phyloP scores from a whole-genome alignment of 2,113 vertebrate genomes.

The Pavo muticus region DNA sequence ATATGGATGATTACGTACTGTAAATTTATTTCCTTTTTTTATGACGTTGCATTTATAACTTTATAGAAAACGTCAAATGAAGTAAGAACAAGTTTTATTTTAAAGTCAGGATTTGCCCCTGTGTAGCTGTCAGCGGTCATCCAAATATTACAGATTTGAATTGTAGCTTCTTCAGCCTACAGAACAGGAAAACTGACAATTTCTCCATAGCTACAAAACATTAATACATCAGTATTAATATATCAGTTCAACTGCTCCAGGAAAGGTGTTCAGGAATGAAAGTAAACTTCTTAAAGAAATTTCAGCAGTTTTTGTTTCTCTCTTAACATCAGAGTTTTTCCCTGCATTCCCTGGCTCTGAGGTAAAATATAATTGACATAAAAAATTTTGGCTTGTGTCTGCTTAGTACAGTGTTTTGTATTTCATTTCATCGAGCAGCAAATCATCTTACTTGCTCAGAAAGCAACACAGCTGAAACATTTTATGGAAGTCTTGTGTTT shows the following conservation, averaged over 20 bases:
- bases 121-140: background rate
- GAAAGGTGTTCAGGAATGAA: background rate
- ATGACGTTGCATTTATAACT: background rate
- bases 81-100: background rate
- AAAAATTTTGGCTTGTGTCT: background rate
- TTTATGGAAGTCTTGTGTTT: slow-evolving; percentile 22
- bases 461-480: slow-evolving; percentile 8
- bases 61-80: background rate
- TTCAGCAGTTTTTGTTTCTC: background rate
- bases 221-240: no score
- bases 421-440: slow-evolving; percentile 40
- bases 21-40: background rate
- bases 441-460: slow-evolving; percentile 28
- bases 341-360: background rate
- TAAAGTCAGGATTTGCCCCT: background rate
- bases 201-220: slow-evolving; percentile 70
- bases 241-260: background rate
- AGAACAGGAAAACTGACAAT: slow-evolving; percentile 73
- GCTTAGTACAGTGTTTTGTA: background rate
- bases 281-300: background rate
- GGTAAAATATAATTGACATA: slow-evolving; percentile 9
- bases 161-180: slow-evolving; percentile 70
- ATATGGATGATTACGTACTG: background rate
- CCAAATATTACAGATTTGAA: slow-evolving; percentile 61
- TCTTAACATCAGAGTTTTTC: background rate